Evolutionary conservation across 2,797 vertebrate species (phyloP), one percentile per base, ranked within the genome.

Genomic region (Xyrichtys novacula): DNA sequence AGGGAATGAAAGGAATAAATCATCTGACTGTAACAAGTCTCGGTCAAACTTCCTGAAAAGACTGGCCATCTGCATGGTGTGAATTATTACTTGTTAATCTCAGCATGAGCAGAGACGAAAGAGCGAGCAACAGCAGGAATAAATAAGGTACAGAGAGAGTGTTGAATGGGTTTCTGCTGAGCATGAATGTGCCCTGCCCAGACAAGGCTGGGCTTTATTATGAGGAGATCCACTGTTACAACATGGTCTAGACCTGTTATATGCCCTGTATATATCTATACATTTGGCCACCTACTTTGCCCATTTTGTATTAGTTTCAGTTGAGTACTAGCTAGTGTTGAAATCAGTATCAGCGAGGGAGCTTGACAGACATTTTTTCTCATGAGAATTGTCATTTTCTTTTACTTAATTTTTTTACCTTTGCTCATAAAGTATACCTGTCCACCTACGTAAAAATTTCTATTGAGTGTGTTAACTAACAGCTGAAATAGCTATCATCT

Each of bases 191-290:
- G 36, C 48, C 15, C 75, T 62, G 65, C 59, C 17, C 79, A 86
- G 63, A 42, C 76, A 90, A 86, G 74, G 83, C 85, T 84, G 73
- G 83, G 61, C 54, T 85, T 90, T 74, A 82, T 88, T 81, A 70
- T 83, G 65, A 79, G 84, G 58, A 71, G 78, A 19, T 54, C 26
- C 80, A 81, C 46, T 76, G 78, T 36, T 70, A 79, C 65, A 83
- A 90, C 92, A 91, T 86, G 83, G 87, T 90, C 23, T 23, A 28
- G 48, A 23, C 7, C 20, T 40, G 9, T 14, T 32, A 46, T 91
- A 86, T 82, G 74, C 70, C 65, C 25, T 29, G 77, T 79, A 83
- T 91, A 34, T 40, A 11, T 34, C 11, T 62, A n/a, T 40, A n/a
- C n/a, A 22, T 52, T 28, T 29, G 26, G 38, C 31, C 31, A 20